Evolutionary conservation across 2,113 vertebrate genomes (phyloP).

Genomic region (Desmodus rotundus): DNA sequence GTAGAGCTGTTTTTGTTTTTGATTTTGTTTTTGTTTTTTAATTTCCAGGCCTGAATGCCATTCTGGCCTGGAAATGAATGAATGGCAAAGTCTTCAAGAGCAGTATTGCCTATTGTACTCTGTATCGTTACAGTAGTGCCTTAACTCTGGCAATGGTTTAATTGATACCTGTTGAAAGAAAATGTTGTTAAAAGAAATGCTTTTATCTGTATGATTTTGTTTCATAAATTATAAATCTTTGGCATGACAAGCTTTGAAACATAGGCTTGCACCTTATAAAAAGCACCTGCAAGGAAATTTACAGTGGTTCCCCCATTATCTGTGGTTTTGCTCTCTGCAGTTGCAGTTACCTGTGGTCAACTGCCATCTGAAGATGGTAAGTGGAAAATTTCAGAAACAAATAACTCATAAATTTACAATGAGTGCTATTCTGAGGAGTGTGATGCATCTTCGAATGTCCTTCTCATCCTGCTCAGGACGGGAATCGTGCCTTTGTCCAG

Average conservation of each 20-base stretch:
- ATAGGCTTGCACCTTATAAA: not conserved
- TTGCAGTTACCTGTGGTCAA: not conserved
- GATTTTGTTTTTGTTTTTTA: not conserved
- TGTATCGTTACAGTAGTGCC: not conserved
- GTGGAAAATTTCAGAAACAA: not conserved
- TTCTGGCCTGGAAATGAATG: not conserved
- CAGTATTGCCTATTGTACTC: not conserved
- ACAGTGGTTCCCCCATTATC: not conserved
- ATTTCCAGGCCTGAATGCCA: not conserved
- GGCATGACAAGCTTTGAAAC: not conserved
- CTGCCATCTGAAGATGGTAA: not conserved
- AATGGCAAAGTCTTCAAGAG: not conserved
- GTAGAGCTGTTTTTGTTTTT: not conserved
- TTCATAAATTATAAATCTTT: conserved; percentile 8
- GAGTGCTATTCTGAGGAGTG: not conserved
- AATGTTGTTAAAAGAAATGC: not conserved
- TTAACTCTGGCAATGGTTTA: not conserved
- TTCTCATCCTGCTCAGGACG: not conserved
- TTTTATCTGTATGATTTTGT: not conserved
- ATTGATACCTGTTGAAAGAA: not conserved
- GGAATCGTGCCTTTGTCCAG: not conserved
- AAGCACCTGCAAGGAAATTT: not conserved
- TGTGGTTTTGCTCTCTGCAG: not conserved
- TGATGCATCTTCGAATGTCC: not conserved
- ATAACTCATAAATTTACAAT: not conserved